These are phyloP conservation scores for Machimus rusticus DNA, from an alignment of 2,888 invertebrate genomes.

Conservation along the genomic window DNA sequence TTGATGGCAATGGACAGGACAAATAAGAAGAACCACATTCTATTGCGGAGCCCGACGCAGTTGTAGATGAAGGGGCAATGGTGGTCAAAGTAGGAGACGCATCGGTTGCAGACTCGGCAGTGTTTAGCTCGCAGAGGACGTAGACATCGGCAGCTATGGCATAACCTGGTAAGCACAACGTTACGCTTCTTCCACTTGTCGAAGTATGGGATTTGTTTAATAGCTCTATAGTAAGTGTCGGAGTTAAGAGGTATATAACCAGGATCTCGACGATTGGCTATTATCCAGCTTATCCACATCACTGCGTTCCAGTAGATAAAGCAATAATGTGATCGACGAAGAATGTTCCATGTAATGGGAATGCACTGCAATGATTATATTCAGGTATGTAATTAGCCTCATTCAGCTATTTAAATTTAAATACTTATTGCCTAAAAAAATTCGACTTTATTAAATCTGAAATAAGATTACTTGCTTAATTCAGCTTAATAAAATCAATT, in stretches of 20 bases:
- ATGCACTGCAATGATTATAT: constrained; percentile 71
- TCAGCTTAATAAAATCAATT: background rate
- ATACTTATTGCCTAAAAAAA: background rate
- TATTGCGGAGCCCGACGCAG: constrained; percentile 89
- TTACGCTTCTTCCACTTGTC: constrained; percentile 92
- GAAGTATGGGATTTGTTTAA: constrained; percentile 90
- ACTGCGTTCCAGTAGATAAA: constrained; percentile 90
- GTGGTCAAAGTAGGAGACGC: constrained; percentile 90
- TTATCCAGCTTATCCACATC: constrained; percentile 93
- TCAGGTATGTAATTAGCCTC: background rate
- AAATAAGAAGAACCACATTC: constrained; percentile 93
- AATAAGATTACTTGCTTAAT: background rate
- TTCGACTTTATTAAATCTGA: no score
- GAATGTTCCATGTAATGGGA: constrained; percentile 88
- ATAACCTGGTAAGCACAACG: constrained; percentile 79
- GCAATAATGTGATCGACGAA: constrained; percentile 85
- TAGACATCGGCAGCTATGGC: constrained; percentile 90
- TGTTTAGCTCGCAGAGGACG: constrained; percentile 89
- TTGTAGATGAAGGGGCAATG: constrained; percentile 96
- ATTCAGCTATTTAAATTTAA: background rate
- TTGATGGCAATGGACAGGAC: constrained; percentile 88
- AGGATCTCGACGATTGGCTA: constrained; percentile 88
- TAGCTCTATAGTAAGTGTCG: constrained; percentile 88
- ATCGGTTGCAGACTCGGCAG: constrained; percentile 89
- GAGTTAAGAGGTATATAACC: constrained; percentile 90